phyloP scores from a whole-genome alignment of 2,888 invertebrate genomes.

The Toxonevra muliebris region DNA sequence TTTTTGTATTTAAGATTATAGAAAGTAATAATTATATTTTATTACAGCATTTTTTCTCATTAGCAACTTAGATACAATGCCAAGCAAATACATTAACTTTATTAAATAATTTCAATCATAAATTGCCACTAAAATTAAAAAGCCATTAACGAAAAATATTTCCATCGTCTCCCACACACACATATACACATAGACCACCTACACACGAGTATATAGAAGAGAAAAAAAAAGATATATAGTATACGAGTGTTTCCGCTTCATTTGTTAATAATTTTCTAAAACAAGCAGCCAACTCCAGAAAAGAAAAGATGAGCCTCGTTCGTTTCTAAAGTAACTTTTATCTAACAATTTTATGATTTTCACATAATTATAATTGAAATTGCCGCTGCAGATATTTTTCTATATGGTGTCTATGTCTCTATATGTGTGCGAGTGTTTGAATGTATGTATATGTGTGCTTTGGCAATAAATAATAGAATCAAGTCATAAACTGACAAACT shows the following conservation, averaged over 20 bases:
- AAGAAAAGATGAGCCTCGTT: slow-evolving; percentile 5
- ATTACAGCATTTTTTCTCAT: slow-evolving; percentile 1
- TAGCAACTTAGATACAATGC: background rate
- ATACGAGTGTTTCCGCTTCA: slow-evolving; percentile 55
- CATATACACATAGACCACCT: background rate
- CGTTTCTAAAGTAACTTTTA: slow-evolving; percentile 33
- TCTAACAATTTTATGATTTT: slow-evolving; percentile 53
- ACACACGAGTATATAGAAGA: background rate
- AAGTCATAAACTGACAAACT: slow-evolving; percentile 58
- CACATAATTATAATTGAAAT: slow-evolving; percentile 62
- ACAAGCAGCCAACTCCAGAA: slow-evolving; percentile 4
- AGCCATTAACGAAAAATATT: slow-evolving; percentile 51
- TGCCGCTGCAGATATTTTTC: slow-evolving; percentile 40
- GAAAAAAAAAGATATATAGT: background rate
- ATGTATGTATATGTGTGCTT: slow-evolving; percentile 20
- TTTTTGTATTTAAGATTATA: no score
- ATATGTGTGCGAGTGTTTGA: background rate
- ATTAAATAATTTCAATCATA: slow-evolving; percentile 40
- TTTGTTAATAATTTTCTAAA: slow-evolving; percentile 55
- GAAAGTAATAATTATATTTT: background rate
- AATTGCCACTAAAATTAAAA: slow-evolving; percentile 57
- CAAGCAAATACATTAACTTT: slow-evolving; percentile 8
- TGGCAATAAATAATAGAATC: slow-evolving; percentile 60
- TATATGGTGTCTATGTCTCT: background rate
- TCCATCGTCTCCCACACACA: slow-evolving; percentile 30